Base-by-base conservation (phyloP, 2,888 invertebrate species). In the Dasypolia templi region DNA sequence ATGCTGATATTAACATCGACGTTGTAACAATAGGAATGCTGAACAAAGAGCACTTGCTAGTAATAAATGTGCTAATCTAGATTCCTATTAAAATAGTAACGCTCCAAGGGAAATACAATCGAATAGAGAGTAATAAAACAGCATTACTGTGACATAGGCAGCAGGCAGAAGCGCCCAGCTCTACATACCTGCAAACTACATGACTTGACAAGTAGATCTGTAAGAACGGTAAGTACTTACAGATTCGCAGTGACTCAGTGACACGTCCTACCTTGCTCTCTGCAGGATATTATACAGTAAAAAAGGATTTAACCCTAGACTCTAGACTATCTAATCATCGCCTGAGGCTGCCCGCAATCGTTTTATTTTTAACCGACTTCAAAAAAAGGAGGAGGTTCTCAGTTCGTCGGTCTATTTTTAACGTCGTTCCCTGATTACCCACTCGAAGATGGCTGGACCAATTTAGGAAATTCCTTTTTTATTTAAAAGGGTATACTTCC, bases 81-180 rank as follows among this genome's bases (percentile, higher is more conserved):
- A 78, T 82, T 87, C 70, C 78, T 75, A 87, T 87, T 88, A 81
- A 77, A 85, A 79, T 78, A 72, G 87, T 78, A 80, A 87, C 71
- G 87, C 83, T 86, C 79, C 72, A 79, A 67, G 65, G 68, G 67
- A 84, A 79, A 86, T 75, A 69, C 81, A 85, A 87, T 88, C 76
- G 61, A 78, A 81, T 65, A 76, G 62, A 78, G 53, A 59, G 75
- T 79, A 75, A 80, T 87, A 83, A 86, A 86, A 80, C 56, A 51
- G 72, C 63, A 79, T 72, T 69, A 82, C 77, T 81, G 83, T 77
- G 77, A 87, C 75, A 74, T 83, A 51, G 49, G 68, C 63, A 66
- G 44, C 44, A 42, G 19, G 51, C 39, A 49, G 17, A 42, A 59
- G 44, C 42, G 26, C 42, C 6, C 17, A 39, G 14, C 9, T 19